Evolutionary conservation across 2,797 vertebrate genomes (phyloP), one percentile per base, ranked within the genome.

Genomic region (Cottoperca gobio): DNA sequence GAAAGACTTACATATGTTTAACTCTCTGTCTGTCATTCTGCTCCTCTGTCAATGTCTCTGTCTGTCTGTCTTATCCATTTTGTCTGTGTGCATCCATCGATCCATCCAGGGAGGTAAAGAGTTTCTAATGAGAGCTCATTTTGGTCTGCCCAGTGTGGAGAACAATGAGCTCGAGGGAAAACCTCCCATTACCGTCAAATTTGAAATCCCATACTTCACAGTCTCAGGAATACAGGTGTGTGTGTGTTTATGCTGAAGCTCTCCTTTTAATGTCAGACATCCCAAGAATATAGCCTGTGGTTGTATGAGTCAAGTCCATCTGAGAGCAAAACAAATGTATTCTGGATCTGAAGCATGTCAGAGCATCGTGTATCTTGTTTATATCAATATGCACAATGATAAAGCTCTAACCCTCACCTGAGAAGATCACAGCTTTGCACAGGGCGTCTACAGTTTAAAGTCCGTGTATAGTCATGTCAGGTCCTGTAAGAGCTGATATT

Each of bases 131-230:
- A 94, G 97, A 0, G 97, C 97, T 31, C 97, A 97, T 81, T 98
- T 99, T 52, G 96, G 97, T 50, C 94, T 99, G 49, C 97, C 97
- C 57, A 99, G 97, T 0, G 97, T 99, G 89, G 97, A 98, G 83
- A 97, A 95, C 0, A 94, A 96, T 64, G 97, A 97, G 43, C 40
- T 93, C 0, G 97, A 98, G 81, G 97, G 96, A 21, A 96, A 95
- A 85, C 97, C 97, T 23, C 97, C 97, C 42, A 97, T 98, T 50
- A 94, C 95, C 0, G 97, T 99, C 70, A 97, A 96, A 89, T 99
- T 99, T 86, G 97, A 99, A 92, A 98, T 99, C 73, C 97, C 97
- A 2, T 99, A 98, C 79, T 99, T 98, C 85, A 99, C 97, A 0
- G 97, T 98, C 52, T 99, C 97, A 0, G 97, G 97, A 69, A 98